Evolutionary conservation across 2,113 vertebrate species (phyloP).

Genomic region (Diphyllodes magnificus): DNA sequence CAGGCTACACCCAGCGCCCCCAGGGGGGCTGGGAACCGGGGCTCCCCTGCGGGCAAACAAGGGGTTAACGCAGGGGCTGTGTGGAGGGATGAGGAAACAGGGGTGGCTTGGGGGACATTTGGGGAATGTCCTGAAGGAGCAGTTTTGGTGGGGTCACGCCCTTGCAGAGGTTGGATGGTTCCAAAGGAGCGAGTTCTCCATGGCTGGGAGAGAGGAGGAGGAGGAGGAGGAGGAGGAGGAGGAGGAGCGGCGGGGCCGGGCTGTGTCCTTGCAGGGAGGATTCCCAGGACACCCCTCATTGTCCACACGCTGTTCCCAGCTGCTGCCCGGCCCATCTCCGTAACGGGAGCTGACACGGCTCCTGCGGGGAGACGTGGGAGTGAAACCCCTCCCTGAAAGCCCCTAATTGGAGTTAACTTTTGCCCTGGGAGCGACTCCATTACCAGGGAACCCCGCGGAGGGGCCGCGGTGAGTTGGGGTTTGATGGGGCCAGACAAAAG

Average conservation of each 20-base stretch:
- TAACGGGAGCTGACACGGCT: slow-evolving; percentile 41
- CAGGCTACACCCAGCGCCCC: not conserved
- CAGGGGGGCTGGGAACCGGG: not conserved
- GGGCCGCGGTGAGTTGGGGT: not conserved
- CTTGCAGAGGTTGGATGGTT: not conserved
- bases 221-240: not conserved
- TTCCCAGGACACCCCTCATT: slow-evolving; percentile 31
- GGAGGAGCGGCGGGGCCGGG: not conserved
- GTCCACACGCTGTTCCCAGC: slow-evolving; percentile 6
- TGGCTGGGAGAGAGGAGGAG: not conserved
- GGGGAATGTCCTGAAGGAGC: not conserved
- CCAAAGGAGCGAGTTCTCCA: not conserved
- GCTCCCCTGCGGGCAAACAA: not conserved
- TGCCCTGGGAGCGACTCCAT: slow-evolving; percentile 26
- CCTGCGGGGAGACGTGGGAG: not conserved
- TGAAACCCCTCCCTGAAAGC: not conserved
- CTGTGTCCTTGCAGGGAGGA: not conserved
- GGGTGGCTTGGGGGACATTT: accelerated
- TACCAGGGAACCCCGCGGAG: slow-evolving; percentile 3
- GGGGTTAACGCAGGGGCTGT: not conserved
- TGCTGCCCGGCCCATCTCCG: slow-evolving; percentile 8
- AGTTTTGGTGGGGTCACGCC: not conserved
- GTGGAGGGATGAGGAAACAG: not conserved
- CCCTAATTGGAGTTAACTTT: slow-evolving; percentile 47
- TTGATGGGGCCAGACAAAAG: not conserved